Evolutionary conservation across 2,797 vertebrate species (phyloP).

Genomic region (Chaetophractus vellerosus): DNA sequence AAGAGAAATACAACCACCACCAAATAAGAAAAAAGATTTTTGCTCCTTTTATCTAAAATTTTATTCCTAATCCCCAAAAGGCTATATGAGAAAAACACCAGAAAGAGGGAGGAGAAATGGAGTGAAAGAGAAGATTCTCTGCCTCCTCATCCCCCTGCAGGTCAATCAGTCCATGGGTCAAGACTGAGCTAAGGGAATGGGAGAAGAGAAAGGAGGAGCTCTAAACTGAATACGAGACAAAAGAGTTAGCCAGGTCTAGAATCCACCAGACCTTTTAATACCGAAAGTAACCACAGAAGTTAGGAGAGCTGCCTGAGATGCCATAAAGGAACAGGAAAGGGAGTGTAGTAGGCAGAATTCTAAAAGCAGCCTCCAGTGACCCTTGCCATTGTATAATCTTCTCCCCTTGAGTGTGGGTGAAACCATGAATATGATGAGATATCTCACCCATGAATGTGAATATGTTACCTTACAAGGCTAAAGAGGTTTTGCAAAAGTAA

Average conservation of each 20-base stretch:
- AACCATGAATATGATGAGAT: neutral
- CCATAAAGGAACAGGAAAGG: neutral
- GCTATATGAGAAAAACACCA: neutral
- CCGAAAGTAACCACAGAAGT: neutral
- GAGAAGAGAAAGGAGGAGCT: too few relatives aligned
- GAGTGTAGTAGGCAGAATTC: neutral
- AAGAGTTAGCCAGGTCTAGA: neutral
- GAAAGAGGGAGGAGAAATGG: neutral
- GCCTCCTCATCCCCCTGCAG: neutral
- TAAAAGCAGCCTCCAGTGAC: neutral
- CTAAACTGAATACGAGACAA: neutral
- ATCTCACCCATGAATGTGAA: neutral
- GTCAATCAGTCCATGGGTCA: neutral
- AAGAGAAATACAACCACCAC: neutral
- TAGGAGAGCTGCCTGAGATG: neutral
- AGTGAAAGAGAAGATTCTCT: neutral
- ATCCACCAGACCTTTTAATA: neutral
- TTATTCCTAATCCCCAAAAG: neutral
- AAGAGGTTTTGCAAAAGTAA: neutral
- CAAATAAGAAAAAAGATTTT: neutral
- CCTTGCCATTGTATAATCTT: neutral
- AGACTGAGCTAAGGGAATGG: neutral
- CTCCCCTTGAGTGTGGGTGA: too few relatives aligned
- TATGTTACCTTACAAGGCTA: neutral
- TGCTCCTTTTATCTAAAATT: neutral